These are phyloP conservation scores for Parthenolecanium corni DNA, from an alignment of 2,888 invertebrate species.

Conservation along the genomic window DNA sequence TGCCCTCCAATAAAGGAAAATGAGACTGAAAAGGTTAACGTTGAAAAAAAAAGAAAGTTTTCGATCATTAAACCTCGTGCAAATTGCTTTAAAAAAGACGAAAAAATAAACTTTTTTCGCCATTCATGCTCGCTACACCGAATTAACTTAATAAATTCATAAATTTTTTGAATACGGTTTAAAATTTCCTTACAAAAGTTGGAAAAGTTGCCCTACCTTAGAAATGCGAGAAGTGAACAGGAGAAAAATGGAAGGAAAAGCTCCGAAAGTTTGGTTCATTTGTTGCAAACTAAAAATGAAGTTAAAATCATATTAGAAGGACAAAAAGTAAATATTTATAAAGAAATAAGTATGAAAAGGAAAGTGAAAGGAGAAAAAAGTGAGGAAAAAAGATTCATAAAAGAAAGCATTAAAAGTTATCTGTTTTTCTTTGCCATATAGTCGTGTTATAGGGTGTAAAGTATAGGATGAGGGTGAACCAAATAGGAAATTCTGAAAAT, in stretches of 20 bases:
- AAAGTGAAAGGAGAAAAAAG: not conserved
- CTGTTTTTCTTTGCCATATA: not conserved
- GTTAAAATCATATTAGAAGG: constrained; percentile 2
- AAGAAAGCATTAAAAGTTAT: no score
- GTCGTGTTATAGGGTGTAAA: not conserved
- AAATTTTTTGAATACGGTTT: not conserved
- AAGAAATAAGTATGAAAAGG: constrained; percentile 8
- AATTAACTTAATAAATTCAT: constrained; percentile 2
- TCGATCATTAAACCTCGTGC: not conserved
- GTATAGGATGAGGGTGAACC: not conserved
- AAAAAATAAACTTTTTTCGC: not conserved
- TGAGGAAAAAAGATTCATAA: not conserved
- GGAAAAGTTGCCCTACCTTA: not conserved
- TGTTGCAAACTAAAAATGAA: constrained; percentile 1
- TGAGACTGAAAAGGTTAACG: not conserved
- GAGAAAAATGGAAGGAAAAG: not conserved
- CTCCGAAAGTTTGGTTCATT: constrained; percentile 8
- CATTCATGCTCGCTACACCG: not conserved
- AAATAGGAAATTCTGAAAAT: not conserved
- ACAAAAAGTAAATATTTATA: constrained; percentile 17
- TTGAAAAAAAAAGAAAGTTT: constrained; percentile 8
- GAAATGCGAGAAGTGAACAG: not conserved
- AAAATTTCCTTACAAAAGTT: not conserved
- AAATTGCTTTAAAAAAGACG: not conserved
- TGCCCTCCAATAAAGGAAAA: not conserved